These are phyloP conservation scores for Diuraphis noxia DNA, from an alignment of 1,140 invertebrate genomes.

Conservation along the genomic window DNA sequence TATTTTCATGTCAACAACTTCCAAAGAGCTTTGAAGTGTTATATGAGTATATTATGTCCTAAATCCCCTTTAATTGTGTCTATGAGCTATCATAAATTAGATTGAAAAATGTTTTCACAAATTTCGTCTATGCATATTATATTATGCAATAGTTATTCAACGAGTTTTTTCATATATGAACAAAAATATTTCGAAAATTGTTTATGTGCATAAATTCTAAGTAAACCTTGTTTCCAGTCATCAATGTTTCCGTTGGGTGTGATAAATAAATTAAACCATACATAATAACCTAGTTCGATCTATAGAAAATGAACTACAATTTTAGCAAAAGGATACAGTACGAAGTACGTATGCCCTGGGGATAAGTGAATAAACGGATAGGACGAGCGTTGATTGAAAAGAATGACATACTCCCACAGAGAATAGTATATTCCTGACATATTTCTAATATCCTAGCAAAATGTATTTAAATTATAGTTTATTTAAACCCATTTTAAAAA, in stretches of 20 bases:
- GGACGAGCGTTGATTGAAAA: neutral
- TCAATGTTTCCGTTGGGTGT: neutral
- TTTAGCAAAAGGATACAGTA: neutral
- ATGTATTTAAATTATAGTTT: neutral
- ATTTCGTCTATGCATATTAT: neutral
- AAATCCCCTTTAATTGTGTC: neutral
- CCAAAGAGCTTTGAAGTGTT: neutral
- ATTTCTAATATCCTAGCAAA: neutral
- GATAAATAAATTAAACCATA: conserved; percentile 14
- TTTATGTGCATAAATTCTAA: neutral
- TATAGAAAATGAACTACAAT: neutral
- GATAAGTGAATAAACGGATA: neutral
- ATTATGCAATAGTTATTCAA: neutral
- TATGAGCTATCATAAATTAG: neutral
- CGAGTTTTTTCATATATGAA: neutral
- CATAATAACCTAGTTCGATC: neutral
- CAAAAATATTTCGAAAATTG: neutral
- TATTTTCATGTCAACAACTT: neutral
- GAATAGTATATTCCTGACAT: neutral
- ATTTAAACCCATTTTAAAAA: neutral
- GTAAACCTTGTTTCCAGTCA: neutral
- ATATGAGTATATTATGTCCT: neutral
- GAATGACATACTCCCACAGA: neutral
- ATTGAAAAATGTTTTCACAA: neutral
- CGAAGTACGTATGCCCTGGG: neutral